Percentiles rank a stretch among this genome's conserved stretches.
Evolutionary conservation across 2,888 invertebrate genomes (phyloP).

Genomic region (Onchidella celtica): DNA sequence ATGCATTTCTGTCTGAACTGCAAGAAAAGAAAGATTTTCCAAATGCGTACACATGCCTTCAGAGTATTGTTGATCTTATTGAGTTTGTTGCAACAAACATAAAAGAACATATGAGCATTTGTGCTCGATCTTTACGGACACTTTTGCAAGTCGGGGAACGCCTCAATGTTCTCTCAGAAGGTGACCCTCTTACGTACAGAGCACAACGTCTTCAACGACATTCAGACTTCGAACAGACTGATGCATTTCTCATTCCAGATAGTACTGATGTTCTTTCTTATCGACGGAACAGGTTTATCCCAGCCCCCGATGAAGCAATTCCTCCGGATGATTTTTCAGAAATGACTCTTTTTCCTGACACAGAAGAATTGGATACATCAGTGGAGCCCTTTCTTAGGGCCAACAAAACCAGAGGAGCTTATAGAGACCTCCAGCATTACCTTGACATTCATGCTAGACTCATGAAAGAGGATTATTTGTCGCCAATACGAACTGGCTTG

Average conservation of each 20-base stretch:
- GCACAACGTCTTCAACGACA: not conserved
- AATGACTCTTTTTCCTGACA: slow-evolving; percentile 47
- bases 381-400: slow-evolving; percentile 47
- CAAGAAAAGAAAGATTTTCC: not conserved
- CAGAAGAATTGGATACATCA: slow-evolving; percentile 28
- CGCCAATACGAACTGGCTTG: slow-evolving; percentile 43
- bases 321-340: slow-evolving; percentile 46
- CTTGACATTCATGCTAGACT: slow-evolving; percentile 51
- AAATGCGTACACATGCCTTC: slow-evolving; percentile 11
- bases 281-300: not conserved
- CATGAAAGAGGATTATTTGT: slow-evolving; percentile 51
- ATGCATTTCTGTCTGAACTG: slow-evolving; percentile 14
- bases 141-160: slow-evolving; percentile 24
- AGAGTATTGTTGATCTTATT: slow-evolving; percentile 31
- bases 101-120: not conserved
- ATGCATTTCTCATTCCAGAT: too few species aligned
- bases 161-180: slow-evolving; percentile 26
- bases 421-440: slow-evolving; percentile 81
- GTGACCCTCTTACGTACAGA: not conserved
- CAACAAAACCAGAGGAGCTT: slow-evolving; percentile 82
- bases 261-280: too few species aligned
- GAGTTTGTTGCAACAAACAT: slow-evolving; percentile 23
- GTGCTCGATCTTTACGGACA: not conserved
- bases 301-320: slow-evolving; percentile 40
- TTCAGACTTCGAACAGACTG: too few species aligned